Base-by-base conservation (phyloP, 2,797 vertebrate genomes). In the Orestias chungarensis region DNA sequence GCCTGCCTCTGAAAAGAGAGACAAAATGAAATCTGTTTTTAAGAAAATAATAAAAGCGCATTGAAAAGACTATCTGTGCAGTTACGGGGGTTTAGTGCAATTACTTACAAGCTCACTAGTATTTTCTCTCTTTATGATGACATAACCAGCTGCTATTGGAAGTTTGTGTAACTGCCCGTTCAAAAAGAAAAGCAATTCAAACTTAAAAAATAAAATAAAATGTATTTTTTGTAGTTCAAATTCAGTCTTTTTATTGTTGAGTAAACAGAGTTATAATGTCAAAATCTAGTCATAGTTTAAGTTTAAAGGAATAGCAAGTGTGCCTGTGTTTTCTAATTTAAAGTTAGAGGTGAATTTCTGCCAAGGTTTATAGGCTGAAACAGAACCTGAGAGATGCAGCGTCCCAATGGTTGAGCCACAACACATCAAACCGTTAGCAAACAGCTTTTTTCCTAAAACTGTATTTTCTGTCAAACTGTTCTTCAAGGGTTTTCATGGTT, bases 1-100 rank as follows among this genome's bases (percentile, higher is more conserved):
- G 52, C 87, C 66, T 76, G 64, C 67, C 54, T 76, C 90, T 89
- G 75, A 35, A 75, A 54, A 52, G 47, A 27, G 20, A 44, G 68
- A 47, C 8, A 52, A 52, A 20, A 57, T 18, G 12, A 46, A 68
- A 79, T 66, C 1, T 2, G 7, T 44, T 15, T 8, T 38, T 14
- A 67, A 70, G 10, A 29, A n/a, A 61, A 25, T 7, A 15, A 38
- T 15, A 17, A 35, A 52, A 69, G 17, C 7, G 27, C 15, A 55
- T 18, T 11, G 7, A 27, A 54, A 20, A 25, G 12, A 9, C 1
- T 2, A 61, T n/a, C 33, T 38, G 10, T 14, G 33, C 57, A n/a
- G 10, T 38, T 61, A n/a, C 8, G 11, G 31, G 38, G 33, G 33
- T 2, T 61, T 12, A 38, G 1, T 5, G 18, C 29, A n/a, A 40